A percentile compares a stretch with the other conserved stretches of the same genome.
phyloP scores from a whole-genome alignment of 2,888 invertebrate species.

The Drosophila gaucha region DNA sequence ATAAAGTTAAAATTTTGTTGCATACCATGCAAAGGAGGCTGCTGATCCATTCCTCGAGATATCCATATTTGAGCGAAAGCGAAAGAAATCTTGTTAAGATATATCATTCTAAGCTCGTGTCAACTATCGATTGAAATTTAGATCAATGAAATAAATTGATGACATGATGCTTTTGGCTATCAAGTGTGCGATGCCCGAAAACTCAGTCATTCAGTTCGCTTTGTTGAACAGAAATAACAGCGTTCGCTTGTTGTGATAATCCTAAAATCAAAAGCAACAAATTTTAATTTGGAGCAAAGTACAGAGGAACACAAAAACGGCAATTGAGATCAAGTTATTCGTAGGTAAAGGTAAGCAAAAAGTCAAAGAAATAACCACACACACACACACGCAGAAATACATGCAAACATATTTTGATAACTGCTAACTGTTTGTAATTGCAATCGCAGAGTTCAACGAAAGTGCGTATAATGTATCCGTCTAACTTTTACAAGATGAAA shows the following conservation, averaged over 20 bases:
- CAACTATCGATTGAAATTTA: too few relatives aligned
- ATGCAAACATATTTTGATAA: background rate
- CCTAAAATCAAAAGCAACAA: slow-evolving; percentile 44
- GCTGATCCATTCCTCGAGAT: too few relatives aligned
- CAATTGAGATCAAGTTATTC: slow-evolving; percentile 36
- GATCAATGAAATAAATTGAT: background rate
- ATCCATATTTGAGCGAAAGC: too few relatives aligned
- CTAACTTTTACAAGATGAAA: slow-evolving; percentile 52
- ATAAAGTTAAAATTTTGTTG: too few relatives aligned
- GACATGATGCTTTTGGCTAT: background rate
- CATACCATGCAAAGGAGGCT: too few relatives aligned
- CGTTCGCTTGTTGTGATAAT: slow-evolving; percentile 38
- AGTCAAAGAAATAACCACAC: too few relatives aligned
- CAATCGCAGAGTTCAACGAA: slow-evolving; percentile 11
- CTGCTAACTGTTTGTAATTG: background rate
- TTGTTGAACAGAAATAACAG: slow-evolving; percentile 25
- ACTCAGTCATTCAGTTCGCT: slow-evolving; percentile 25
- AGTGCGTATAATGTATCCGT: slow-evolving; percentile 45
- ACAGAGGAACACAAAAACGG: slow-evolving; percentile 39
- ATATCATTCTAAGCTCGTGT: too few relatives aligned
- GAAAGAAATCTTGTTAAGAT: too few relatives aligned
- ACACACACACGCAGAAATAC: background rate
- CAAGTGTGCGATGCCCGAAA: slow-evolving; percentile 25
- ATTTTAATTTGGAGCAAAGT: slow-evolving; percentile 37
- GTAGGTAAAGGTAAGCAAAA: slow-evolving; percentile 7